Conservation (phyloP, 2,888 invertebrate species). For the Halictus quadricinctus region DNA sequence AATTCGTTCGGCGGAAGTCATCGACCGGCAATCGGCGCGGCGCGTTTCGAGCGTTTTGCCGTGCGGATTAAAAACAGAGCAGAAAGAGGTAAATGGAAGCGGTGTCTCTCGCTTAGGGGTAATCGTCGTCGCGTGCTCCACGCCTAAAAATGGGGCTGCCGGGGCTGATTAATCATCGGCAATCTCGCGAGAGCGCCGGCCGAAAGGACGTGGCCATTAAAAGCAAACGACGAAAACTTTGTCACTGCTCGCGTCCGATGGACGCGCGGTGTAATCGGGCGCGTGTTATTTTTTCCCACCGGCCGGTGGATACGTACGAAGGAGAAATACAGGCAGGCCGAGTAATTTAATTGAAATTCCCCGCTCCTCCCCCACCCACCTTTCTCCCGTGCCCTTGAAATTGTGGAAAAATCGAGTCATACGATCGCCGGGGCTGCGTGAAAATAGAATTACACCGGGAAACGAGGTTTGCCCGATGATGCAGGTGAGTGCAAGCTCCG, state of each 20-base stretch:
- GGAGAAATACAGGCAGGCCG: slow-evolving; percentile 50
- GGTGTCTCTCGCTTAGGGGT: slow-evolving; percentile 59
- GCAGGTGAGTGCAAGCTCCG: slow-evolving; percentile 71
- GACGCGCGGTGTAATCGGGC: slow-evolving; percentile 55
- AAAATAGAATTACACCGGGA: slow-evolving; percentile 79
- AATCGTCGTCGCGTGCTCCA: slow-evolving; percentile 62
- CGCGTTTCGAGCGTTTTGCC: slow-evolving; percentile 19
- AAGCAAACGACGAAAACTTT: slow-evolving; percentile 76
- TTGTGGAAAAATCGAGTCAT: slow-evolving; percentile 81
- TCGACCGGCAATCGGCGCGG: slow-evolving; percentile 34
- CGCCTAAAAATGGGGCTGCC: slow-evolving; percentile 76
- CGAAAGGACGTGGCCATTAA: slow-evolving; percentile 76
- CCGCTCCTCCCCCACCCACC: not conserved
- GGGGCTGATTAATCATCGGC: slow-evolving; percentile 78
- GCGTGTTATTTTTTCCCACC: slow-evolving; percentile 64
- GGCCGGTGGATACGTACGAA: slow-evolving; percentile 29
- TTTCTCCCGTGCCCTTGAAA: slow-evolving; percentile 61
- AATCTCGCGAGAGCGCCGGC: slow-evolving; percentile 74
- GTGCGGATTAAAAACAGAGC: slow-evolving; percentile 50
- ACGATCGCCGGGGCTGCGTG: slow-evolving; percentile 76
- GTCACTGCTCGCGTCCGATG: slow-evolving; percentile 69
- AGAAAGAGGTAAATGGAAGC: slow-evolving; percentile 42
- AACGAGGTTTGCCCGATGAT: slow-evolving; percentile 79
- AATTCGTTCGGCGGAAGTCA: slow-evolving; percentile 20
- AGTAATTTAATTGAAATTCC: slow-evolving; percentile 78